Percentiles rank a stretch among this genome's conserved stretches.
phyloP scores from a whole-genome alignment of 2,888 invertebrate genomes.

The Melanotus villosus region DNA sequence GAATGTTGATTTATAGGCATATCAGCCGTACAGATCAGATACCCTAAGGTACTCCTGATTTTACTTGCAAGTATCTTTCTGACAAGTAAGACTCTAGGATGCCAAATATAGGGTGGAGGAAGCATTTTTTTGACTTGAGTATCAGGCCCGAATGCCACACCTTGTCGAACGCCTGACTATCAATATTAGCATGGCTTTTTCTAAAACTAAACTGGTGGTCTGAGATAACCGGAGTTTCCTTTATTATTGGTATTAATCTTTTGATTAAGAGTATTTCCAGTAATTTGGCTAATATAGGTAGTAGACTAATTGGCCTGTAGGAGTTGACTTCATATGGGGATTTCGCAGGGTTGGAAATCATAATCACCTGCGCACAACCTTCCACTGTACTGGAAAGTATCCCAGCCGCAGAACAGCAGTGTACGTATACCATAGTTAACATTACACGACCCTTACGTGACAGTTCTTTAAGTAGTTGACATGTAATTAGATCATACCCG shows the following conservation, averaged over 20 bases:
- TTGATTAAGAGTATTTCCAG: neutral
- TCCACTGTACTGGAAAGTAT: neutral
- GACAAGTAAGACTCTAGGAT: neutral
- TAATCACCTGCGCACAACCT: neutral
- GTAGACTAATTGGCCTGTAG: constrained; percentile 4
- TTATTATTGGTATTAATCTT: neutral
- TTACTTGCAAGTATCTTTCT: neutral
- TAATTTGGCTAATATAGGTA: neutral
- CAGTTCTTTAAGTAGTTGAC: neutral
- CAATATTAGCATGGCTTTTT: neutral
- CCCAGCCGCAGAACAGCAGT: too few relatives aligned
- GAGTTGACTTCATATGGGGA: neutral
- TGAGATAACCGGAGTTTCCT: neutral
- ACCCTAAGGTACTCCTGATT: neutral
- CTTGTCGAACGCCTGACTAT: neutral
- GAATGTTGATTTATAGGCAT: constrained; percentile 3
- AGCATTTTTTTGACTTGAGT: too few relatives aligned
- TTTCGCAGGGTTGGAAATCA: neutral
- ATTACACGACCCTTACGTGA: neutral
- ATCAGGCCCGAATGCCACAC: too few relatives aligned
- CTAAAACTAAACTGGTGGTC: neutral
- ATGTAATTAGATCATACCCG: neutral
- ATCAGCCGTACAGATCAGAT: neutral
- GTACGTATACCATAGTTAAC: neutral
- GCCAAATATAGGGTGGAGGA: neutral